Evolutionary conservation across 2,113 vertebrate genomes (phyloP), one percentile per base, ranked within the genome.

Genomic region (Eudyptes chrysolophus): DNA sequence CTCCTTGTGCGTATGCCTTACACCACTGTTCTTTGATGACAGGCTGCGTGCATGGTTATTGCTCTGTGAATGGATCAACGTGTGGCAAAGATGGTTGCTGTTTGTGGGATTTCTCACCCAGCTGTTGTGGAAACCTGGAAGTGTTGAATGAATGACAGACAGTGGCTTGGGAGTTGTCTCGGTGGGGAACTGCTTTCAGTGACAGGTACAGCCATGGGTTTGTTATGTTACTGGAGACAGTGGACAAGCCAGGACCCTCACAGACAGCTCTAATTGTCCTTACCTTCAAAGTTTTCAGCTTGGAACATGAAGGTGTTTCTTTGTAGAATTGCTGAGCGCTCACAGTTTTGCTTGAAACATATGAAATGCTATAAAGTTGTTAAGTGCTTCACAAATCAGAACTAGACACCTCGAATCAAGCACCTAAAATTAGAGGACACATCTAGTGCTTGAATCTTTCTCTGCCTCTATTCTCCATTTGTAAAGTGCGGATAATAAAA

Each of bases 321-420:
- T 66, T 68, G 60, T 4, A 10, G 72, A 84, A 71, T 2, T 89
- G 48, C 65, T 68, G 77, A 82, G 48, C 7, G 2, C n/a, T 82
- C 65, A 29, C n/a, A 40, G 72, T 89, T 87, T 66, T 81, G 30
- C 69, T 66, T 54, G 64, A 69, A 94, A 87, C 21, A 2, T 20
- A 62, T 29, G 29, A 69, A 92, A 52, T 25, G 49, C 75, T 72
- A 19, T 89, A 20, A 81, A 84, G 65, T 42, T 51, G n/a, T 76
- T 61, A 84, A 91, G 52, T 82, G 81, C 69, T 64, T 87, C 89
- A 84, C 69, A 87, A 87, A 93, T 82, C 69, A 76, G 69, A 68
- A 34, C 48, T 52, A 79, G 78, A 74, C 70, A 61, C 61, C 52
- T 91, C 0, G 1, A 49, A 54, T 25, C 62, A 82, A 66, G 42